A percentile compares a stretch with the other conserved stretches of the same genome.
phyloP scores from a whole-genome alignment of 2,888 invertebrate species.

The Therioaphis trifolii region DNA sequence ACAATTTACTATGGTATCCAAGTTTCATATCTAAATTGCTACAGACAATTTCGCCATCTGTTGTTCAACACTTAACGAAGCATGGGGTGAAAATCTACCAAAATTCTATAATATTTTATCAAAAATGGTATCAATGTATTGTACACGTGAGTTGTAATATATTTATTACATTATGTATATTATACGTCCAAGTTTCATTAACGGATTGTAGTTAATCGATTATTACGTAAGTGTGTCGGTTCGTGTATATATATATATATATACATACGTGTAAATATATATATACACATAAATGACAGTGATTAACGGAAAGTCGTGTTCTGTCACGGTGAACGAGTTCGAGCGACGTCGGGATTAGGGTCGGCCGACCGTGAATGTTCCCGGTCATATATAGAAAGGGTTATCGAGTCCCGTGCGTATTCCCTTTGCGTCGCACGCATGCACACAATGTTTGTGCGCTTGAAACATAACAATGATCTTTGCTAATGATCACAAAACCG shows the following conservation, averaged over 20 bases:
- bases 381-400: slow-evolving; percentile 37
- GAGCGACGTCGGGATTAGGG: slow-evolving; percentile 58
- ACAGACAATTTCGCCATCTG: neutral
- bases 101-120: neutral
- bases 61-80: neutral
- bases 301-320: slow-evolving; percentile 62
- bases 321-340: slow-evolving; percentile 60
- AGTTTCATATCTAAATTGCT: slow-evolving; percentile 24
- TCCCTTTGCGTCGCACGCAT: slow-evolving; percentile 57
- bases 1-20: slow-evolving; percentile 30
- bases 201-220: slow-evolving; percentile 48
- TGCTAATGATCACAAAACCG: slow-evolving; percentile 62
- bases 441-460: slow-evolving; percentile 52
- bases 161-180: neutral
- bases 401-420: slow-evolving; percentile 53
- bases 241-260: neutral
- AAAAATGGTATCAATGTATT: neutral
- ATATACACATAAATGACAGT: slow-evolving; percentile 57
- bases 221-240: neutral
- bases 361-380: slow-evolving; percentile 56
- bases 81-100: neutral
- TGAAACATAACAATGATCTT: slow-evolving; percentile 60
- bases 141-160: neutral
- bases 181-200: slow-evolving; percentile 2
- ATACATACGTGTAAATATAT: slow-evolving; percentile 35